Percentiles rank a stretch among this genome's conserved stretches.
Conservation (phyloP, 1,140 invertebrate species). For the Halesus radiatus region DNA sequence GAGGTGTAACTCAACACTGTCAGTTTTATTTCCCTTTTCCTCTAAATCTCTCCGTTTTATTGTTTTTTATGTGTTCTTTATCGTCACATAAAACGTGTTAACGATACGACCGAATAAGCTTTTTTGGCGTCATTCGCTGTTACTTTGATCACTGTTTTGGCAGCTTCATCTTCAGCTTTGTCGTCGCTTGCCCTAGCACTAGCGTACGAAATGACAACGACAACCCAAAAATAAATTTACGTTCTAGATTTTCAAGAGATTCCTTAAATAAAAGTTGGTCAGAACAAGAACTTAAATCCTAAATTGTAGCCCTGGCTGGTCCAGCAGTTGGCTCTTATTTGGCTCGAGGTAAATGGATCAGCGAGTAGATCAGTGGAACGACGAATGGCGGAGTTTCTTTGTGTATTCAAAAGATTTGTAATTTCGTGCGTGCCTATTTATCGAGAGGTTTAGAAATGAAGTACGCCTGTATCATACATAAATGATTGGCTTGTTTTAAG, state of each 20-base stretch:
- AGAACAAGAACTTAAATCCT: neutral
- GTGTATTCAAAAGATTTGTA: too few species aligned
- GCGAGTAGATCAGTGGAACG: neutral
- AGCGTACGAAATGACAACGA: too few species aligned
- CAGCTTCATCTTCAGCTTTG: neutral
- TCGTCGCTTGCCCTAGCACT: neutral
- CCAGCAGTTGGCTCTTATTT: neutral
- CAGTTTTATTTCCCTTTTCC: too few species aligned
- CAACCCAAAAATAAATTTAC: neutral
- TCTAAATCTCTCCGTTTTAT: too few species aligned
- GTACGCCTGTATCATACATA: too few species aligned
- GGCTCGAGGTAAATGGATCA: neutral
- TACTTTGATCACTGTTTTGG: neutral
- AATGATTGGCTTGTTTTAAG: too few species aligned
- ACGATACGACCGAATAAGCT: constrained; percentile 3
- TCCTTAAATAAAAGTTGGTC: neutral
- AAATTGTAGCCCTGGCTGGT: neutral
- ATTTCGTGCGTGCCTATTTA: too few species aligned
- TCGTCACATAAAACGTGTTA: constrained; percentile 6
- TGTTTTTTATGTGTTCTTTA: neutral
- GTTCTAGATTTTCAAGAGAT: neutral
- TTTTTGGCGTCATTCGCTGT: constrained; percentile 19
- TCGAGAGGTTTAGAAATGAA: too few species aligned
- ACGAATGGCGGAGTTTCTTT: too few species aligned
- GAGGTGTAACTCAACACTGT: too few species aligned